Evolutionary conservation across 1,140 invertebrate species (phyloP), one percentile per base, ranked within the genome.

Genomic region (Ceratina australensis): DNA sequence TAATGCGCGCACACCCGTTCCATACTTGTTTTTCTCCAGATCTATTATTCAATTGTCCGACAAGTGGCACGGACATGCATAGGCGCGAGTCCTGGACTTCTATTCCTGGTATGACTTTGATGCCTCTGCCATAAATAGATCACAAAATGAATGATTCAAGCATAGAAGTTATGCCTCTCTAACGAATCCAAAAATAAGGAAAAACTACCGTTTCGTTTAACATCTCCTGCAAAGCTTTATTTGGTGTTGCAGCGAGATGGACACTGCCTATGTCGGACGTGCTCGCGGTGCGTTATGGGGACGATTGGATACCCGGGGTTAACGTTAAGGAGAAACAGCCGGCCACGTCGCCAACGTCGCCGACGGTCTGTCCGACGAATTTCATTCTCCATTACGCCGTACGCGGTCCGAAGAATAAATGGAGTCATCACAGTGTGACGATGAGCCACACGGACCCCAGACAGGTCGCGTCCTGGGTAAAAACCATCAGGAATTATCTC

Each of bases 331-430:
- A 87, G 28, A 85, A 82, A n/a, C 76, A 84, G 22, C 60, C 64
- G 5, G 63, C 72, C 13, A 68, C 75, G 7, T 81, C 79, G 42
- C 68, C 89, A 47, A 79, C 87, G 12, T 80, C 82, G 67, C 83
- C 86, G 64, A 66, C 83, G n/a, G 86, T 90, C 3, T 88, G 91
- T 33, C 92, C 92, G 12, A 92, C 94, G 59, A 93, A 93, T 82
- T 94, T 95, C 72, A 93, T 93, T 52, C 91, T 95, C 3, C 94
- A 95, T 82, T 95, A 95, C 88, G 94, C 94, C 0, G 93, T 93
- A n/a, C 89, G 92, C 66, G 91, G 91, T 2, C 85, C 92, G 20
- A 93, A 94, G 77, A 94, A 94, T 84, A 93, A 92, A 83, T 95
- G 94, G 94, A 92, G 93, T 42, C 92, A 94, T 80, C 92, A 93